These are phyloP conservation scores for Elgaria multicarinata DNA, from an alignment of 2,113 vertebrate genomes.

Conservation along the genomic window DNA sequence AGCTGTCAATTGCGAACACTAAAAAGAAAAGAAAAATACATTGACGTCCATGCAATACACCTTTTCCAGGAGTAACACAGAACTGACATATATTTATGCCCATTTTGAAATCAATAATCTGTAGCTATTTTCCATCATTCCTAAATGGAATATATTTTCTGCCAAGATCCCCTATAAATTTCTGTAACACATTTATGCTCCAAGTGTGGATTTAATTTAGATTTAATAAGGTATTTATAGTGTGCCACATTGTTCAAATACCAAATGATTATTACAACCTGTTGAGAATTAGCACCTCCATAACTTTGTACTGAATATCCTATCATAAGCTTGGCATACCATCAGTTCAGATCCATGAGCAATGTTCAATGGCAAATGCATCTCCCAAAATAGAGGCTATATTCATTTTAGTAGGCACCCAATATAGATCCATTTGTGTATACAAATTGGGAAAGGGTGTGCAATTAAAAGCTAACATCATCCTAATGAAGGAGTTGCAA, in stretches of 20 bases:
- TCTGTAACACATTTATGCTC: slow-evolving; percentile 49
- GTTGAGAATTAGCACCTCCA: slow-evolving; percentile 52
- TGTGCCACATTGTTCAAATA: neutral
- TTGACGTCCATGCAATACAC: neutral
- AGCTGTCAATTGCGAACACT: neutral
- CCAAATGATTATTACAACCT: slow-evolving; percentile 61
- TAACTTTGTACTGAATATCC: slow-evolving; percentile 24
- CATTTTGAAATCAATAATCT: slow-evolving; percentile 44
- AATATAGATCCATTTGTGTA: neutral
- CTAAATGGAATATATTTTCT: slow-evolving; percentile 44
- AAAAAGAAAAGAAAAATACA: neutral
- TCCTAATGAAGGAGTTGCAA: neutral
- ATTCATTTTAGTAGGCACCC: neutral
- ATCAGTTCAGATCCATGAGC: neutral
- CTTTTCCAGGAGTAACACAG: slow-evolving; percentile 33
- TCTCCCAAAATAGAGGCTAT: neutral
- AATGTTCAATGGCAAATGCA: neutral
- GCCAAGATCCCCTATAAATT: slow-evolving; percentile 63
- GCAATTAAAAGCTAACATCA: too few relatives aligned
- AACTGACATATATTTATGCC: slow-evolving; percentile 43
- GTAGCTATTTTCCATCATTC: slow-evolving; percentile 31
- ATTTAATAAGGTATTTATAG: slow-evolving; percentile 65
- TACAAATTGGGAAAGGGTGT: neutral
- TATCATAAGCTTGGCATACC: neutral
- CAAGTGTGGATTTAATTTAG: slow-evolving; percentile 66